Evolutionary conservation across 2,888 invertebrate species (phyloP).

Genomic region (Pelosia muscerda): DNA sequence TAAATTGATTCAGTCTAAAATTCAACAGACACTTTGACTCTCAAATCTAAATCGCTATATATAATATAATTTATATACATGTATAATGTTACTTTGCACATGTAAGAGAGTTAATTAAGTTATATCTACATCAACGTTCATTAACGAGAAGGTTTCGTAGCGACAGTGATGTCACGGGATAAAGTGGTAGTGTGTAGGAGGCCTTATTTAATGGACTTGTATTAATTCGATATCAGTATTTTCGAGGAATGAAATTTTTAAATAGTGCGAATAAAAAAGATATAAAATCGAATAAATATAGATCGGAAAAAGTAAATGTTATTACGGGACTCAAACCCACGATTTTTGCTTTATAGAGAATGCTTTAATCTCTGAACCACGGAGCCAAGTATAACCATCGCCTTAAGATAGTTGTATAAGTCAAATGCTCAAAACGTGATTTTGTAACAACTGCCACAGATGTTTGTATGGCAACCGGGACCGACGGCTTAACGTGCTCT

Average conservation of each 20-base stretch:
- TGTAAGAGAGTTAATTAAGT: constrained; percentile 20
- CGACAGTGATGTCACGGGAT: constrained; percentile 6
- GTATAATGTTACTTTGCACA: constrained; percentile 14
- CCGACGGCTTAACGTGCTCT: too few relatives aligned
- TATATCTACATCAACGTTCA: constrained; percentile 17
- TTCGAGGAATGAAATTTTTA: not conserved
- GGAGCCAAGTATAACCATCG: too few relatives aligned
- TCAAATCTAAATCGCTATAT: not conserved
- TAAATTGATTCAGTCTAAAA: not conserved
- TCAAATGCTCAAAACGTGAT: too few relatives aligned
- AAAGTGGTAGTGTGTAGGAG: constrained; percentile 5
- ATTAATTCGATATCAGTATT: not conserved
- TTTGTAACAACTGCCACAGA: too few relatives aligned
- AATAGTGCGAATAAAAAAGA: not conserved
- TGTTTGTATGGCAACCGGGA: too few relatives aligned
- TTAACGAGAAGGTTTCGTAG: constrained; percentile 1
- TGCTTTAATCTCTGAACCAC: too few relatives aligned
- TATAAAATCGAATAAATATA: not conserved
- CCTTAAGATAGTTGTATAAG: too few relatives aligned
- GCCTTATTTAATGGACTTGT: constrained; percentile 14
- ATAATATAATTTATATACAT: not conserved
- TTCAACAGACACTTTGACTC: not conserved
- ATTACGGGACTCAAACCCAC: too few relatives aligned
- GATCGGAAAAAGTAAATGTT: too few relatives aligned
- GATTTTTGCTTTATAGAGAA: too few relatives aligned